These are phyloP conservation scores for Uropetala carovei DNA, from an alignment of 2,888 invertebrate genomes.

Conservation along the genomic window DNA sequence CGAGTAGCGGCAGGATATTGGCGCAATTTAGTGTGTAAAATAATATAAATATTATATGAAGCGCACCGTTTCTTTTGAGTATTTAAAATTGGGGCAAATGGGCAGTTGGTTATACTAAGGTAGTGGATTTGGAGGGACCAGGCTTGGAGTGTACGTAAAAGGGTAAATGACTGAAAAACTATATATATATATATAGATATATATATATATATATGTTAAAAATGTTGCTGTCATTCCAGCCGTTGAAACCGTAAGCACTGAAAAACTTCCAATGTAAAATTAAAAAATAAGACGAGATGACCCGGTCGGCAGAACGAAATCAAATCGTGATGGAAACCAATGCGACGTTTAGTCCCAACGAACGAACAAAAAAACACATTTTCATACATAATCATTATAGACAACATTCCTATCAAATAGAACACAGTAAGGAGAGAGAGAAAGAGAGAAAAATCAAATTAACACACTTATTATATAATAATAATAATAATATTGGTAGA, in stretches of 20 bases:
- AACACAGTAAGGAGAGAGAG: constrained; percentile 11
- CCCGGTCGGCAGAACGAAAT: constrained; percentile 40
- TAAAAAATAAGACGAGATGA: constrained; percentile 37
- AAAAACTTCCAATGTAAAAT: constrained; percentile 43
- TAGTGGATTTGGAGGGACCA: neutral
- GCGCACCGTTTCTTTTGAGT: neutral
- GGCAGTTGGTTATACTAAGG: neutral
- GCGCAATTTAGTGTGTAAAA: neutral
- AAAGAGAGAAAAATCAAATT: constrained; percentile 35
- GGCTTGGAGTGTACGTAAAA: constrained; percentile 2
- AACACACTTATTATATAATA: constrained; percentile 33
- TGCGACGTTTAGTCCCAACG: neutral
- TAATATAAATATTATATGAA: neutral
- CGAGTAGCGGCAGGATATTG: constrained; percentile 5
- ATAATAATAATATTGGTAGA: constrained; percentile 15
- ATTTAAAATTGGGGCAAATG: neutral
- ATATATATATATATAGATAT: neutral
- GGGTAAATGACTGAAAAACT: neutral
- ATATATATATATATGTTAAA: neutral
- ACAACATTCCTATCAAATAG: constrained; percentile 25
- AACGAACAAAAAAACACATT: neutral
- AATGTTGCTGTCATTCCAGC: constrained; percentile 42
- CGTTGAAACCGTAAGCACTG: constrained; percentile 39
- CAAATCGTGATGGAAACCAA: neutral
- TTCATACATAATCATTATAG: constrained; percentile 12